Percentiles rank a stretch among this genome's conserved stretches.
Conservation (phyloP, 2,888 invertebrate genomes). For the Ornithoptera alexandrae region DNA sequence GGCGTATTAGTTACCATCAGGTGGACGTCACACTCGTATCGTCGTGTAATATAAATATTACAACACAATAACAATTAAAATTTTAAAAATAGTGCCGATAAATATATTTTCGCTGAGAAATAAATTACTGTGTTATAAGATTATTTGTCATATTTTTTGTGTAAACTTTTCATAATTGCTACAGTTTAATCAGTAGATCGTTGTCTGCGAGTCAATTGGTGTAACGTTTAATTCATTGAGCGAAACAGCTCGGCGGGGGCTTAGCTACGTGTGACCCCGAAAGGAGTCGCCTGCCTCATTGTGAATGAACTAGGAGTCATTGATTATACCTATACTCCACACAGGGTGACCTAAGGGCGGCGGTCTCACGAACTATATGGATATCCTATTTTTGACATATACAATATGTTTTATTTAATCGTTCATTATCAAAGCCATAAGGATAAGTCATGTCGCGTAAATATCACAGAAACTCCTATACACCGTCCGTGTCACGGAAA, state of each 20-base stretch:
- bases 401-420: slow-evolving; percentile 36
- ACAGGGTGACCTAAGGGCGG: slow-evolving; percentile 70
- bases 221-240: slow-evolving; percentile 49
- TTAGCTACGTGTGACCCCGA: slow-evolving; percentile 70
- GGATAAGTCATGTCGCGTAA: slow-evolving; percentile 9
- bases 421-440: slow-evolving; percentile 29
- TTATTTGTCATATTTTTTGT: slow-evolving; percentile 2
- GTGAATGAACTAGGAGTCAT: slow-evolving; percentile 75
- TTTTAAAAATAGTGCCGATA: no score
- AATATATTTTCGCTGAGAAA: no score
- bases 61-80: no score
- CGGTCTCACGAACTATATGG: slow-evolving; percentile 46
- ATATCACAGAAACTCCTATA: slow-evolving; percentile 49
- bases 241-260: slow-evolving; percentile 52
- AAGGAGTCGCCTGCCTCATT: slow-evolving; percentile 66
- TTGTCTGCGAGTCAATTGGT: slow-evolving; percentile 21
- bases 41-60: no score
- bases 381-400: slow-evolving; percentile 36
- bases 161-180: slow-evolving; percentile 10
- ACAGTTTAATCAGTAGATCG: slow-evolving; percentile 16
- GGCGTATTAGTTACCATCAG: no score
- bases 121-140: no score
- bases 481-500: slow-evolving; percentile 61
- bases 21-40: no score
- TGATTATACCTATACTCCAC: slow-evolving; percentile 68